These are phyloP conservation scores for Orientallactaga sibirica DNA, from an alignment of 2,797 vertebrate species.

Conservation along the genomic window DNA sequence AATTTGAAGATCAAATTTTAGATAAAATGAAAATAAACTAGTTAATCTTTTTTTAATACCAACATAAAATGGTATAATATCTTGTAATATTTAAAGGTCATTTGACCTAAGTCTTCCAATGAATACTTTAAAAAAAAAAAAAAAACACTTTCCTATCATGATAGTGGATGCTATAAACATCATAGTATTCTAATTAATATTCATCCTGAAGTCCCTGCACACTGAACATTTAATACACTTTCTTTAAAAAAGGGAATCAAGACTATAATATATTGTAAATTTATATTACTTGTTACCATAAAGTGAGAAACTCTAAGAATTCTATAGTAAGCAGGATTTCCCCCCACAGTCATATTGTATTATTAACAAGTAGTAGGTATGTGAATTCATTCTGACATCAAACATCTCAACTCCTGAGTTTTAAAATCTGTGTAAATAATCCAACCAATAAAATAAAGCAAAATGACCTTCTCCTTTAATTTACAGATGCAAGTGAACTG, in stretches of 20 bases:
- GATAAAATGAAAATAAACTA: constrained; percentile 74
- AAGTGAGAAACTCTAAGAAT: not conserved
- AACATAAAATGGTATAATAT: not conserved
- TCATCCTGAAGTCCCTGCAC: not conserved
- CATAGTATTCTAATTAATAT: not conserved
- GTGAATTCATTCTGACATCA: constrained; percentile 5
- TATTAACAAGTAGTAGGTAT: not conserved
- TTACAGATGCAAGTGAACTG: not conserved
- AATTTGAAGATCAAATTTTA: constrained; percentile 62
- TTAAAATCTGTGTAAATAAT: constrained; percentile 20
- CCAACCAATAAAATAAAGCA: not conserved
- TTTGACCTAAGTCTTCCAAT: not conserved
- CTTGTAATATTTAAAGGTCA: not conserved
- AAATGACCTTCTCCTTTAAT: constrained; percentile 28
- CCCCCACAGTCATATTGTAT: not conserved
- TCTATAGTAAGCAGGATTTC: not conserved
- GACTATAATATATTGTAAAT: not conserved
- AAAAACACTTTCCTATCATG: not conserved
- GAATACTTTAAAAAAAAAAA: not conserved
- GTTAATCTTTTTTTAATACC: not conserved
- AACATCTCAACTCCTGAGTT: not conserved
- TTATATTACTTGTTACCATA: not conserved
- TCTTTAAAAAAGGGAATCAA: not conserved
- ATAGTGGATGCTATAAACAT: not conserved
- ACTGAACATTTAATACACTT: not conserved